Conservation (phyloP, 2,888 invertebrate genomes). For the Myopa tessellatipennis region DNA sequence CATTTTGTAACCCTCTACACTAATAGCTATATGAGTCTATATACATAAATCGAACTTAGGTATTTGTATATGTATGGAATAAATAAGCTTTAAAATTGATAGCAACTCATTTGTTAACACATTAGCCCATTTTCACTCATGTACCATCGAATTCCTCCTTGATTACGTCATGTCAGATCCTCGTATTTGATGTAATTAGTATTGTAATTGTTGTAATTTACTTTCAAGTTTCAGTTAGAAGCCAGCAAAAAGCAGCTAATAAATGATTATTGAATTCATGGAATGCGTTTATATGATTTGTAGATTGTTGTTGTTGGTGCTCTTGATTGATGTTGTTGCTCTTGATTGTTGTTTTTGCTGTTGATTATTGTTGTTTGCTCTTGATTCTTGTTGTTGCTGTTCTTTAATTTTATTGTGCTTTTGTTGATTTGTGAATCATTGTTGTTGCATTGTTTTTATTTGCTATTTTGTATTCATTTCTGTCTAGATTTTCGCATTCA, state of each 20-base stretch:
- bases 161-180: too few relatives aligned
- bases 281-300: conserved; percentile 47
- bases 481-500: neutral
- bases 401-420: conserved; percentile 20
- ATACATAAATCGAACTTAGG: too few relatives aligned
- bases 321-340: neutral
- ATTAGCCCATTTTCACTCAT: too few relatives aligned
- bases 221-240: neutral
- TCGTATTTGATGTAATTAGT: too few relatives aligned
- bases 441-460: conserved; percentile 48
- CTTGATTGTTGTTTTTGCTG: neutral
- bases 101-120: too few relatives aligned
- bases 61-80: too few relatives aligned
- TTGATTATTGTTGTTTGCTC: conserved; percentile 17
- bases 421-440: conserved; percentile 54
- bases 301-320: conserved; percentile 49
- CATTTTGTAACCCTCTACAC: too few relatives aligned
- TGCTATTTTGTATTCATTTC: neutral
- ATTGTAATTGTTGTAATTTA: too few relatives aligned
- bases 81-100: too few relatives aligned
- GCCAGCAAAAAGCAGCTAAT: conserved; percentile 7
- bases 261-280: conserved; percentile 32
- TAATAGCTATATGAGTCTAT: too few relatives aligned
- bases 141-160: too few relatives aligned
- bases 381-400: neutral